Base-by-base conservation (phyloP, 2,113 vertebrate genomes). In the Hippolais icterina region DNA sequence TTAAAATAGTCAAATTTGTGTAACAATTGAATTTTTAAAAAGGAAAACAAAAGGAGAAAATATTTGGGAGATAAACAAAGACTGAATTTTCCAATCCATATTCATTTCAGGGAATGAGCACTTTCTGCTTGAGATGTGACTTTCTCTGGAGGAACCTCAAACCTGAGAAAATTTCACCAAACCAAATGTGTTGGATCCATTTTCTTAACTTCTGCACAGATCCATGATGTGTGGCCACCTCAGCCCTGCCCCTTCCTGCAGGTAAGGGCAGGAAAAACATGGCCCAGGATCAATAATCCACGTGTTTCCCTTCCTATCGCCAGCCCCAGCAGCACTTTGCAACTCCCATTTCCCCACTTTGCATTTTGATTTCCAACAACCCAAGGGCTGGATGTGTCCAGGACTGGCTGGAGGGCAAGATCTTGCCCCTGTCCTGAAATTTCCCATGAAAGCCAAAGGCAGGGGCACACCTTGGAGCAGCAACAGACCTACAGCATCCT, bases 191-290 rank as follows among this genome's bases (percentile, higher is more conserved):
- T 42, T 1, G 2, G 50, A 49, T 44, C 7, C 11, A 28, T 60
- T 89, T 70, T 63, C 39, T 70, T 87, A 60, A 49, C 24, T 64
- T 85, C 12, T 74, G 46, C 46, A 53, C 0, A 3, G 41, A 90
- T 69, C 22, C 28, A 66, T 35, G 44, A 64, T 49, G 31, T 16
- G 28, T 28, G 41, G 17, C 22, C 31, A 29, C 20, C 46, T 89
- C 35, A 63, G n/a, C 47, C 52, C 12, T 50, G 18, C 41, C 39
- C 33, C 60, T 70, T 83, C 52, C 39, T 87, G 65, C 29, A 64
- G 46, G 16, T 24, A 39, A 79, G n/a, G 35, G 31, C 29, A 57
- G 0, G 0, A 80, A 63, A 18, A 76, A 37, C 11, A 11, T 2
- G 8, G 27, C 13, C 14, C 42, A 24, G 49, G 35, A 82, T 60